A percentile compares a stretch with the other conserved stretches of the same genome.
phyloP scores from a whole-genome alignment of 2,888 invertebrate species.

The Synergus itoensis region DNA sequence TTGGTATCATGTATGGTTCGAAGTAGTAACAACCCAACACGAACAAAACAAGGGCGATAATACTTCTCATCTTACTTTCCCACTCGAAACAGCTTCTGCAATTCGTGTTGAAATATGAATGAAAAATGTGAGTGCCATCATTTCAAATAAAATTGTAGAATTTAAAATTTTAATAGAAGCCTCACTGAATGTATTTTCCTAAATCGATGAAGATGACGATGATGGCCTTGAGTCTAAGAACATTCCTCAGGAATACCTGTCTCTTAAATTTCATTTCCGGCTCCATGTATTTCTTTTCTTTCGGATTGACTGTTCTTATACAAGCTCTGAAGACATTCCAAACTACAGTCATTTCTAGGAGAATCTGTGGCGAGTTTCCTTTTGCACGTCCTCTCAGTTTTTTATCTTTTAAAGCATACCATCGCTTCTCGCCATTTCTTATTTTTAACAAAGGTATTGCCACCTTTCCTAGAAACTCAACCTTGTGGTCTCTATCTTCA shows the following conservation, averaged over 20 bases:
- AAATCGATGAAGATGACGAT: conserved; percentile 93
- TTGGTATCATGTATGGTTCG: conserved; percentile 96
- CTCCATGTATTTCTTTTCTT: conserved; percentile 96
- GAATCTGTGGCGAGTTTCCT: conserved; percentile 93
- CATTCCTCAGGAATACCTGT: conserved; percentile 95
- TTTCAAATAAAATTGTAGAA: conserved; percentile 29
- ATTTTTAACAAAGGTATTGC: conserved; percentile 92
- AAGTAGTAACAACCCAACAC: conserved; percentile 95
- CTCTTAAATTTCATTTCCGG: conserved; percentile 97
- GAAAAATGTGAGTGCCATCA: conserved; percentile 15
- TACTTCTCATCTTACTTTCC: conserved; percentile 93
- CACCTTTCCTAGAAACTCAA: conserved; percentile 97
- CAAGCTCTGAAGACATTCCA: conserved; percentile 98
- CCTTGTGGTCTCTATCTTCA: conserved; percentile 98
- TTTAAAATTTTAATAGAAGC: conserved; percentile 58
- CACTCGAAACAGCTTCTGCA: conserved; percentile 96
- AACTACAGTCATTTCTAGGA: conserved; percentile 93
- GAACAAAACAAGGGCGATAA: conserved; percentile 91
- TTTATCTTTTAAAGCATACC: conserved; percentile 98
- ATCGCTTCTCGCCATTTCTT: conserved; percentile 93
- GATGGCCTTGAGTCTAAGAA: conserved; percentile 93
- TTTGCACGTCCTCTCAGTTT: conserved; percentile 94
- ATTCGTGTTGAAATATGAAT: conserved; percentile 35
- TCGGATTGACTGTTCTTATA: conserved; percentile 94
- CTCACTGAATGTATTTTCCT: conserved; percentile 95